A percentile compares a stretch with the other conserved stretches of the same genome.
Evolutionary conservation across 2,113 vertebrate genomes (phyloP).

Genomic region (Actenoides hombroni): DNA sequence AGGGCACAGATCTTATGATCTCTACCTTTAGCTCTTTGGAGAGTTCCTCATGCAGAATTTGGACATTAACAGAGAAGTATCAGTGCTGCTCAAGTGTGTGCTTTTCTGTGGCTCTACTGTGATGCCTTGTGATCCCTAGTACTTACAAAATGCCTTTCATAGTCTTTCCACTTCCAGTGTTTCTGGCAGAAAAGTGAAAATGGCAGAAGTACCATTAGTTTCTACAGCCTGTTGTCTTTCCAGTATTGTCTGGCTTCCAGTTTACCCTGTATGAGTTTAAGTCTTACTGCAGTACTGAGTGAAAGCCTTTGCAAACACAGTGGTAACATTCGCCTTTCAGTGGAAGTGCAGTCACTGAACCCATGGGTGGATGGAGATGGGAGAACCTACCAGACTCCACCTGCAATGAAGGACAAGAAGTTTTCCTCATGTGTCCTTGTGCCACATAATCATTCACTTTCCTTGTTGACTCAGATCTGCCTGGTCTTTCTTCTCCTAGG

Average conservation of each 20-base stretch:
- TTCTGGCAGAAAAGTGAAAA: neutral
- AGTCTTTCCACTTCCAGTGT: neutral
- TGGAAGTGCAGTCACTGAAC: neutral
- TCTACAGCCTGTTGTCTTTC: neutral
- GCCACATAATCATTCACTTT: neutral
- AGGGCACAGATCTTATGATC: neutral
- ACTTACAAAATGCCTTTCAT: neutral
- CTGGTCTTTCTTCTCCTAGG: neutral
- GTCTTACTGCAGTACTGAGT: neutral
- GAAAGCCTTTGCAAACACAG: neutral
- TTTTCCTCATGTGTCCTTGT: neutral
- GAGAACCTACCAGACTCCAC: neutral
- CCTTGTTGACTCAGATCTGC: neutral
- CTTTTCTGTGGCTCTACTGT: neutral
- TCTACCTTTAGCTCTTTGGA: neutral
- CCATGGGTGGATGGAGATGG: too few relatives aligned
- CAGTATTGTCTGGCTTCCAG: neutral
- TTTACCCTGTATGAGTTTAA: neutral
- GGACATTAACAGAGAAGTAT: fast-evolving
- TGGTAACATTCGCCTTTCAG: neutral
- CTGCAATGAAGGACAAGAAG: neutral
- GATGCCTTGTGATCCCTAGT: neutral
- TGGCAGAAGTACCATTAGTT: neutral
- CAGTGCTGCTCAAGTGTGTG: neutral
- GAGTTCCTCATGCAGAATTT: neutral